phyloP scores from a whole-genome alignment of 2,113 vertebrate species.

The Glaucomys volans region DNA sequence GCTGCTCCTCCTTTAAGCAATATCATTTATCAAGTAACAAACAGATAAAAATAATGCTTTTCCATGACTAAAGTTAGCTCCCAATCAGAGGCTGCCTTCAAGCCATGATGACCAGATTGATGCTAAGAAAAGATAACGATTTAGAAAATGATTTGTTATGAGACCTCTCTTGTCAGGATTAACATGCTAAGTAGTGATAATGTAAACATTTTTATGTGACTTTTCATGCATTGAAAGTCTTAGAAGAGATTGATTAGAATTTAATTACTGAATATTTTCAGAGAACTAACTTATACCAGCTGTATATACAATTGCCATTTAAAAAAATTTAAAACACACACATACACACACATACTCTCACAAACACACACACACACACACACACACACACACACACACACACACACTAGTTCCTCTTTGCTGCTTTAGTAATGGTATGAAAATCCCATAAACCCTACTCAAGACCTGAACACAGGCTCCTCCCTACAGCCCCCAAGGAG shows the following conservation, averaged over 20 bases:
- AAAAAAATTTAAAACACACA: not conserved
- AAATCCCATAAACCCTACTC: not conserved
- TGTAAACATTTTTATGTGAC: not conserved
- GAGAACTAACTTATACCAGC: not conserved
- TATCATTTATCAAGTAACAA: slow-evolving; percentile 58
- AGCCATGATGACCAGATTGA: not conserved
- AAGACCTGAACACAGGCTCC: not conserved
- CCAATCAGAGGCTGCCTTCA: slow-evolving; percentile 23
- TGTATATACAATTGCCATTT: not conserved
- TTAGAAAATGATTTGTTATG: slow-evolving; percentile 48
- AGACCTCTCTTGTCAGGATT: slow-evolving; percentile 29
- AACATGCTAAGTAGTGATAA: slow-evolving; percentile 44
- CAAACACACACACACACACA: too few relatives aligned
- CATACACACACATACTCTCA: too few relatives aligned
- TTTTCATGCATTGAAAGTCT: not conserved
- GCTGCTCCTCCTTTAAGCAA: slow-evolving; percentile 26
- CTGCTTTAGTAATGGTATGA: not conserved
- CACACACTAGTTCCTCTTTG: not conserved
- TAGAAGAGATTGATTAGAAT: slow-evolving; percentile 31
- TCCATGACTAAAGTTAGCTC: slow-evolving; percentile 61
- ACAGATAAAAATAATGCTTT: not conserved
- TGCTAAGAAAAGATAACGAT: slow-evolving; percentile 28
- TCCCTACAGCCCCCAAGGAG: not conserved
- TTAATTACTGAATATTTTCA: slow-evolving; percentile 36
- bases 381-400: not conserved